Evolutionary conservation across 2,113 vertebrate species (phyloP).

Genomic region (Python bivittatus): DNA sequence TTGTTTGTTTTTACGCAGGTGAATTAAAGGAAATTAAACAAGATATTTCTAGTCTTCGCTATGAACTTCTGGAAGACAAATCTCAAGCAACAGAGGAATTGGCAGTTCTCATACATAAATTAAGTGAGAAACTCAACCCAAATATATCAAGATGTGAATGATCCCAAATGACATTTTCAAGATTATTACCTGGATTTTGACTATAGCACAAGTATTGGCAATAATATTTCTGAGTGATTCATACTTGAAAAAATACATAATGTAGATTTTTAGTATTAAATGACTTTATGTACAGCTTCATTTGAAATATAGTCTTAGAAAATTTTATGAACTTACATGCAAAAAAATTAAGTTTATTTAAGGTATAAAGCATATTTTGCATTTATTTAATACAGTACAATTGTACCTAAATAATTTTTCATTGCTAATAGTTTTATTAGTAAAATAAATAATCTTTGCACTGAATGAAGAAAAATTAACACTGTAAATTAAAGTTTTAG

Average conservation of each 20-base stretch:
- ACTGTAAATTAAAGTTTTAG: slow-evolving; percentile 3
- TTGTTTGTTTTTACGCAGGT: slow-evolving; percentile 67
- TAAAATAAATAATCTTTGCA: slow-evolving; percentile 57
- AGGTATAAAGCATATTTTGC: slow-evolving; percentile 51
- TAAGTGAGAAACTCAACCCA: slow-evolving; percentile 83
- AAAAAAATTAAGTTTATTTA: slow-evolving; percentile 55
- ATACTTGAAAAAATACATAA: slow-evolving; percentile 75
- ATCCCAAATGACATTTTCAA: slow-evolving; percentile 39
- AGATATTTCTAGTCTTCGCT: slow-evolving; percentile 90
- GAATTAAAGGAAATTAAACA: slow-evolving; percentile 93
- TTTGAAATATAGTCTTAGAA: slow-evolving; percentile 66
- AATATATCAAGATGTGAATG: slow-evolving; percentile 76
- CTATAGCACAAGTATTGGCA: slow-evolving; percentile 78
- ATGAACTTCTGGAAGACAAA: slow-evolving; percentile 88
- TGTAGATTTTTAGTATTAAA: slow-evolving; percentile 72
- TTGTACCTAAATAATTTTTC: slow-evolving; percentile 47
- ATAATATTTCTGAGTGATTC: slow-evolving; percentile 77
- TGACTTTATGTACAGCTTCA: slow-evolving; percentile 73
- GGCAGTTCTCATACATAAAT: slow-evolving; percentile 84
- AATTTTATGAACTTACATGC: slow-evolving; percentile 64
- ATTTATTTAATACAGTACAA: slow-evolving; percentile 43
- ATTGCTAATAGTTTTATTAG: slow-evolving; percentile 53
- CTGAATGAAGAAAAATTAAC: slow-evolving; percentile 34
- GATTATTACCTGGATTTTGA: slow-evolving; percentile 46
- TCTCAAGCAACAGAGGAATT: slow-evolving; percentile 88